Evolutionary conservation across 2,888 invertebrate species (phyloP), one percentile per base, ranked within the genome.

Genomic region (Empis stercorea): DNA sequence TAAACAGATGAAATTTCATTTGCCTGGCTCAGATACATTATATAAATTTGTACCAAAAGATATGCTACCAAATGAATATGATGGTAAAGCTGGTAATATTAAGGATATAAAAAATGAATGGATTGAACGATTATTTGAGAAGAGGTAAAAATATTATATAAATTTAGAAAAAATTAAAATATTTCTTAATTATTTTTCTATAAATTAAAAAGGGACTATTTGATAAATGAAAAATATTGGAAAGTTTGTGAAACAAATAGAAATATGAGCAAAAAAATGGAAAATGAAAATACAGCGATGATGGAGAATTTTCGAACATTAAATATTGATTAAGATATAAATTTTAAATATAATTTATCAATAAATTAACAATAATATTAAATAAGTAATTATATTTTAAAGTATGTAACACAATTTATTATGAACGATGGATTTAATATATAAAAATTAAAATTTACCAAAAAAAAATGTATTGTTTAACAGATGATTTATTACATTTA

Each of bases 1-100:
- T 9, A 23, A n/a, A 70, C 66, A 82, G 81, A 74, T 83, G 27
- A 79, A 81, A 56, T 82, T 81, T 64, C 84, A 84, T 62, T 70
- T 76, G 52, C 80, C 82, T 0, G 77, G 78, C 54, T 75, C 82
- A 0, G 74, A 74, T 5, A 79, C 80, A 0, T 63, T 84, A 1
- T 78, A 74, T 57, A 71, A 78, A 37, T 76, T 74, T 57, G 71
- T 83, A 30, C 76, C 81, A 4, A 58, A 57, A 11, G 49, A 47
- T 1, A 57, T 63, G 56, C 46, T 63, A 40, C 63, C 63, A 11
- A 55, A 58, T 23, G 63, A 63, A 51, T 63, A 64, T 50, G 63
- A 64, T 14, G 63, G 63, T 4, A 46, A 46, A 10, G 61, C 61
- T 10, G 63, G 64, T 1, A 50, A 59, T 10, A 45, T 64, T 44